A percentile compares a stretch with the other conserved stretches of the same genome.
Evolutionary conservation across 53 echinoderm and acorn worm genomes (phyloP).

Genomic region (Echinometra lucunter): DNA sequence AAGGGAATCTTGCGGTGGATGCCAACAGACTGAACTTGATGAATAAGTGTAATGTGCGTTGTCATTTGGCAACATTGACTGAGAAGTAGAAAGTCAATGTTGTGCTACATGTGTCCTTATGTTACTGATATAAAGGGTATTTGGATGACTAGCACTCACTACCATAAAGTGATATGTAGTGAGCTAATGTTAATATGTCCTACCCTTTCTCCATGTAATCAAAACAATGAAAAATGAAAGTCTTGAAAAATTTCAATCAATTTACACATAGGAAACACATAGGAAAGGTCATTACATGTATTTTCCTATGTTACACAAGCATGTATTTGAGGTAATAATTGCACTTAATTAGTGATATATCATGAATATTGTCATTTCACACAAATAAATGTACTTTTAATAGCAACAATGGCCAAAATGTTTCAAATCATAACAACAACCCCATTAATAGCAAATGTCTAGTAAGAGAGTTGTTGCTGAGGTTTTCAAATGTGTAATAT

Average conservation of each 20-base stretch:
- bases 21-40: not conserved
- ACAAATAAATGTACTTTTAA: not conserved
- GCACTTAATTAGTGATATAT: slow-evolving; percentile 27
- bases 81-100: not conserved
- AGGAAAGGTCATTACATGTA: not conserved
- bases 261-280: not conserved
- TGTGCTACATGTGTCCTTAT: not conserved
- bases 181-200: not conserved
- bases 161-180: not conserved
- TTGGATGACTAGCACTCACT: not conserved
- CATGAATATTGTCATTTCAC: slow-evolving; percentile 12
- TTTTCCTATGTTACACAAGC: slow-evolving; percentile 28
- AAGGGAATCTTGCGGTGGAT: not conserved
- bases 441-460: not conserved
- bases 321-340: slow-evolving; percentile 43
- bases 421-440: not conserved
- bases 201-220: not conserved
- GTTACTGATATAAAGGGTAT: too few species aligned
- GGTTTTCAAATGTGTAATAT: too few species aligned
- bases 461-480: not conserved
- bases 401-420: not conserved
- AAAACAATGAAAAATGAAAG: not conserved
- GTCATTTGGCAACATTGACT: not conserved
- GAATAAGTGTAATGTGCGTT: not conserved
- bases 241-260: not conserved